Conservation (phyloP, 2,888 invertebrate species). For the Sinhomidia bicolor region DNA sequence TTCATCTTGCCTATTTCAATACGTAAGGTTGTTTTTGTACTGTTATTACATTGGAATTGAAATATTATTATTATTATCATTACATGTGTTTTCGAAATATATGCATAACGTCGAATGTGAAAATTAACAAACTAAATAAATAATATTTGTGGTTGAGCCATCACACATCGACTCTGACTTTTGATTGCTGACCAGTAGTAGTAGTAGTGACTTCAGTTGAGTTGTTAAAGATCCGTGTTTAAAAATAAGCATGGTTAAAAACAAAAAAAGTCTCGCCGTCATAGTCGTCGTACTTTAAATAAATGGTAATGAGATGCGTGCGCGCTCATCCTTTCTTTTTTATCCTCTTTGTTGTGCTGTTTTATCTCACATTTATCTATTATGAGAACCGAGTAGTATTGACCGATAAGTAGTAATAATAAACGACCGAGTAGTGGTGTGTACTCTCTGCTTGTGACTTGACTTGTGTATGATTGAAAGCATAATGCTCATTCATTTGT, state of each 20-base stretch:
- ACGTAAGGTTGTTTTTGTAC: no score
- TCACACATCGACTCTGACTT: no score
- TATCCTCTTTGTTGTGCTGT: neutral
- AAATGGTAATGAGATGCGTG: constrained; percentile 49
- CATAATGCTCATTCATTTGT: neutral
- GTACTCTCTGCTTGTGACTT: neutral
- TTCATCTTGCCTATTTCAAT: no score
- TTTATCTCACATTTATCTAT: constrained; percentile 1
- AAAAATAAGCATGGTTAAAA: constrained; percentile 5
- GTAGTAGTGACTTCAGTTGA: neutral
- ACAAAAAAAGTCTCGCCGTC: constrained; percentile 22
- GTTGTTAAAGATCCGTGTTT: neutral
- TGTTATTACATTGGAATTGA: no score
- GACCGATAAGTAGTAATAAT: constrained; percentile 40
- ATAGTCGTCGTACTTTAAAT: no score
- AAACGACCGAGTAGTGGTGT: neutral
- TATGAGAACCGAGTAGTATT: constrained; percentile 28
- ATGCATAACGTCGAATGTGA: no score
- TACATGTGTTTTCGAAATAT: no score
- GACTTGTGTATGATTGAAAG: neutral
- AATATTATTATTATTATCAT: no score
- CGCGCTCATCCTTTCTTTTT: constrained; percentile 34
- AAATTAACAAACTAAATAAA: no score
- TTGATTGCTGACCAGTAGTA: neutral
- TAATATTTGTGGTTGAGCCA: no score